Percentiles rank a stretch among this genome's conserved stretches.
phyloP scores from a whole-genome alignment of 2,113 vertebrate species.

The Bostrychus sinensis region DNA sequence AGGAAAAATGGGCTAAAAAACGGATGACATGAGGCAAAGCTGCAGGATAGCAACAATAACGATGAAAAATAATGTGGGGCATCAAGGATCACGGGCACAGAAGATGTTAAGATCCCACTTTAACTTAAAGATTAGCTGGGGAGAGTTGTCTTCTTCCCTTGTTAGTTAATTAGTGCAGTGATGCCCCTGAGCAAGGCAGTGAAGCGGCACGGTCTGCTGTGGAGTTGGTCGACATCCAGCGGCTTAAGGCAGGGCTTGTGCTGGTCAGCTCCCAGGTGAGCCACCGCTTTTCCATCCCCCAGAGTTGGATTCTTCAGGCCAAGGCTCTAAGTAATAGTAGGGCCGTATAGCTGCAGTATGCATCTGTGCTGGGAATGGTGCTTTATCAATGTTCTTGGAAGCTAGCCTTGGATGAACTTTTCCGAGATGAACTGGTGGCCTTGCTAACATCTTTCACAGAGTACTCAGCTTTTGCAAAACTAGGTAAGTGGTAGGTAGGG shows the following conservation, averaged over 20 bases:
- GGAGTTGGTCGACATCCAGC: conserved; percentile 33
- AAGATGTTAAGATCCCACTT: background rate
- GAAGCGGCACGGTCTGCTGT: conserved; percentile 2
- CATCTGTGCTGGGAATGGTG: conserved; percentile 12
- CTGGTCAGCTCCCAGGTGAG: conserved; percentile 33
- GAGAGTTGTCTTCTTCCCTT: background rate
- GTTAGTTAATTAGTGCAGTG: conserved; percentile 32
- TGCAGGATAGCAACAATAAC: background rate
- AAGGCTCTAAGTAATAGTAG: conserved; percentile 39
- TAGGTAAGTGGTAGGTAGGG: no score
- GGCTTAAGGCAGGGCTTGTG: conserved; percentile 44
- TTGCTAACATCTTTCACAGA: no score
- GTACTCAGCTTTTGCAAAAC: no score
- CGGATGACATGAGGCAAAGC: background rate
- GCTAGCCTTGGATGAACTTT: no score
- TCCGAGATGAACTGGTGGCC: no score
- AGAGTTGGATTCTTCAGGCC: conserved; percentile 19
- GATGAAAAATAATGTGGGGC: conserved; percentile 11
- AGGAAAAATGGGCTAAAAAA: conserved; percentile 1
- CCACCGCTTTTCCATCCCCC: conserved; percentile 10
- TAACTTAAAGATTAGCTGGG: background rate
- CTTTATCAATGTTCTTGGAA: conserved; percentile 22
- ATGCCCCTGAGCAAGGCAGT: conserved; percentile 45
- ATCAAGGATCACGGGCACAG: background rate
- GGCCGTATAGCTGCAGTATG: conserved; percentile 21